Evolutionary conservation across 1,140 invertebrate genomes (phyloP).

Genomic region (Papilio aristodemus): DNA sequence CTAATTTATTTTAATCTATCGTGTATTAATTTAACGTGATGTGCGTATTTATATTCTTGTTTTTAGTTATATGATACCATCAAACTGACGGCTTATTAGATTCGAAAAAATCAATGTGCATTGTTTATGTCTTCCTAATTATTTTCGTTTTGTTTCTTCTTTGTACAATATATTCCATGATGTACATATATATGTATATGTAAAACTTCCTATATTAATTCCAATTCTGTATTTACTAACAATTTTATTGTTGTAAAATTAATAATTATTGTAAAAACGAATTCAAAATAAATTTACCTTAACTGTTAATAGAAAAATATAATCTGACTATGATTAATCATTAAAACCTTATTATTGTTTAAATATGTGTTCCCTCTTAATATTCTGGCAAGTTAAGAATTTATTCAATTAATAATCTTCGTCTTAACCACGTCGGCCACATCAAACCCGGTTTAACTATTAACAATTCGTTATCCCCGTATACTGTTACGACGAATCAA

Average conservation of each 20-base stretch:
- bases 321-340: too few relatives aligned
- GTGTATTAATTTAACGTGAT: neutral
- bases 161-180: too few relatives aligned
- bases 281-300: too few relatives aligned
- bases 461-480: conserved; percentile 55
- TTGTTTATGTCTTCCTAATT: too few relatives aligned
- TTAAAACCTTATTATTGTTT: neutral
- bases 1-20: neutral
- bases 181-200: too few relatives aligned
- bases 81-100: neutral
- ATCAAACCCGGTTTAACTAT: conserved; percentile 46
- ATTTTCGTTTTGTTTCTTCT: too few relatives aligned
- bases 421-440: conserved; percentile 47
- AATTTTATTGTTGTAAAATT: too few relatives aligned
- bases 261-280: too few relatives aligned
- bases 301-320: too few relatives aligned
- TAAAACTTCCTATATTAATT: too few relatives aligned
- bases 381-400: conserved; percentile 7
- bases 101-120: too few relatives aligned
- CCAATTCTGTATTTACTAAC: too few relatives aligned
- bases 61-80: neutral
- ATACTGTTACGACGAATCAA: conserved; percentile 34
- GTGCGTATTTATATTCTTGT: neutral
- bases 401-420: conserved; percentile 33
- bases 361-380: neutral